Base-by-base conservation (phyloP, 2,113 vertebrate species). In the Piaya cayana region DNA sequence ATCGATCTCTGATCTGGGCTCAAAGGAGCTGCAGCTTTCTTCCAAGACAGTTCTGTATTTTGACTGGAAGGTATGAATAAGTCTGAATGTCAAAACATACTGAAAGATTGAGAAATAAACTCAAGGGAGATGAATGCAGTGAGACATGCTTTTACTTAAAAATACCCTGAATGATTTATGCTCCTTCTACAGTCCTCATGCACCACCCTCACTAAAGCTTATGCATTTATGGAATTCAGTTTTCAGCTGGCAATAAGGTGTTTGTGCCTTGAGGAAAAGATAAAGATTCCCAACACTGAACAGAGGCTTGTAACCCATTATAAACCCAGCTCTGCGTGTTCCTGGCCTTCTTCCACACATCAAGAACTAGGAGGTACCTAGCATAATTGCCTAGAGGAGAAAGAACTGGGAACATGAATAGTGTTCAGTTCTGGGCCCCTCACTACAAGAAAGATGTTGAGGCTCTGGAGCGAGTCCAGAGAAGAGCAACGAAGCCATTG, bases 41-140 rank as follows among this genome's bases (percentile, higher is more conserved):
- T 65, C 67, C 81, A 74, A 53, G 50, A 36, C 0, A 0, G 32
- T 42, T 82, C 42, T 70, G 84, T 64, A 8, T 69, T 89, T 85
- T 79, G 75, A 69, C 81, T 79, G 70, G 84, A 62, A 95, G 74
- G 69, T 89, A 42, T 87, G 91, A 95, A 95, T 95, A 96, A 93
- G 86, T 76, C 91, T 82, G 84, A 91, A 91, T 88, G 89, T 95
- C 95, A 96, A 62, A 95, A 94, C 11, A 67, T 90, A 77, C 87
- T 11, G 39, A 68, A 58, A 32, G 69, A 58, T 26, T 96, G 94
- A 97, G 69, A 89, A 89, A 89, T 89, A 96, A 95, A 87, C 94
- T 85, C 94, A 37, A 49, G 56, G 81, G 93, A 95, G 82, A 92
- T 78, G 85, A 83, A 92, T 92, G 60, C 43, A 70, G 82, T 84